Conservation (phyloP, 1,140 invertebrate species). For the Drosophila auraria region DNA sequence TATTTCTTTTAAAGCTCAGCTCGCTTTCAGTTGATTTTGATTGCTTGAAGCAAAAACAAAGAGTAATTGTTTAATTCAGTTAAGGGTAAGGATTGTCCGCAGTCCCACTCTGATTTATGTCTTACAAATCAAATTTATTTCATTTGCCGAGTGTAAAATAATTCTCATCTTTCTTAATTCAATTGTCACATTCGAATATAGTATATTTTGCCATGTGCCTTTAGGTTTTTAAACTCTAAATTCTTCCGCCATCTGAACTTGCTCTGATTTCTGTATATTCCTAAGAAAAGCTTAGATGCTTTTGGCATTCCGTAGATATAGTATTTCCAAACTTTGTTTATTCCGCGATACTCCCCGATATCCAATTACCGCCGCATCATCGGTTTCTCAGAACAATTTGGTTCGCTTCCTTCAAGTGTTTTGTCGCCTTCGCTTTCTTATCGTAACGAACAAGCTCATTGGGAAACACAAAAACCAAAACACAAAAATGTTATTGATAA, state of each 20-base stretch:
- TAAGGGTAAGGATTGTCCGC: conserved; percentile 28
- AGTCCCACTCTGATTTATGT: conserved; percentile 49
- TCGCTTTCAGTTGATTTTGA: conserved; percentile 54
- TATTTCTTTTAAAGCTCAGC: conserved; percentile 69
- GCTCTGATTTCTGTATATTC: neutral
- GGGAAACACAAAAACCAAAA: conserved; percentile 16
- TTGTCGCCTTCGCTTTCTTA: conserved; percentile 21
- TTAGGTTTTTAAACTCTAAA: conserved; percentile 16
- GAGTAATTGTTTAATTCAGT: conserved; percentile 48
- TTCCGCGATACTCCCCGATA: conserved; percentile 20
- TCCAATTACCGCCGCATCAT: conserved; percentile 51
- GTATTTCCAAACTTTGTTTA: neutral
- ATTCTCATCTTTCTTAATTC: conserved; percentile 45
- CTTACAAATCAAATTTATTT: conserved; percentile 52
- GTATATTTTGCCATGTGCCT: conserved; percentile 5
- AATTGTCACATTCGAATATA: conserved; percentile 45
- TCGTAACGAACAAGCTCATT: conserved; percentile 6
- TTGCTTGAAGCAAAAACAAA: conserved; percentile 58
- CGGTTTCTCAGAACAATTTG: conserved; percentile 40
- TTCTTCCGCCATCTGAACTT: neutral
- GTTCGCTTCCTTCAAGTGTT: conserved; percentile 32
- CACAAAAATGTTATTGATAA: conserved; percentile 46
- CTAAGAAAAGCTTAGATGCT: neutral
- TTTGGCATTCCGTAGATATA: conserved; percentile 1
- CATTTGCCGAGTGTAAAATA: conserved; percentile 17